Evolutionary conservation across 1,140 invertebrate species (phyloP).

Genomic region (Pachyrhynchus sulphureomaculatus): DNA sequence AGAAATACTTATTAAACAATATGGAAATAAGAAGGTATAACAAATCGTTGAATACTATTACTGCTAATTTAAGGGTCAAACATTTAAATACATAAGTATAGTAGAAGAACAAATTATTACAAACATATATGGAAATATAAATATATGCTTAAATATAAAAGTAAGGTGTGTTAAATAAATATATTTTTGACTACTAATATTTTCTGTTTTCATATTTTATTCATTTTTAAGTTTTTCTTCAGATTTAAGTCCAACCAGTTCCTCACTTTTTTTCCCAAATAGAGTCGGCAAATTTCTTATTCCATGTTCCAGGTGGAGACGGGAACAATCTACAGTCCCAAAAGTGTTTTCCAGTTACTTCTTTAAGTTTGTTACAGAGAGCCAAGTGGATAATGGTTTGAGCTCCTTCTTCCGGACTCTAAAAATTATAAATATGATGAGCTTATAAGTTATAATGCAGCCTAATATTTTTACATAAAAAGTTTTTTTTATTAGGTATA

Average conservation of each 20-base stretch:
- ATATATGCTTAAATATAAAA: no score
- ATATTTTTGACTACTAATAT: no score
- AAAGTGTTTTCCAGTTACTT: constrained; percentile 66
- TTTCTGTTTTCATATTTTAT: constrained; percentile 1
- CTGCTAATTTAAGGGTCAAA: no score
- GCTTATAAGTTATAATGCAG: not conserved
- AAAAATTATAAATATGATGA: constrained; percentile 41
- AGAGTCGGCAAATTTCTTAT: constrained; percentile 40
- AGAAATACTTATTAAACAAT: no score
- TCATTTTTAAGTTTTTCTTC: constrained; percentile 36
- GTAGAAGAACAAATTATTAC: no score
- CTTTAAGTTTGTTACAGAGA: constrained; percentile 59
- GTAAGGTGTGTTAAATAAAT: no score
- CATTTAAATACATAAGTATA: no score
- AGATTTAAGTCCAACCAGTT: constrained; percentile 35
- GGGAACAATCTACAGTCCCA: constrained; percentile 57
- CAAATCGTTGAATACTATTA: no score
- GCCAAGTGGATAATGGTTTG: constrained; percentile 66
- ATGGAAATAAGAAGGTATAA: no score
- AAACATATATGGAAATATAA: no score
- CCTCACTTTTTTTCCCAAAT: constrained; percentile 44
- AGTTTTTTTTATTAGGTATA: no score
- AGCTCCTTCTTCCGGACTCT: constrained; percentile 62
- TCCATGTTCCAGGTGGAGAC: constrained; percentile 39
- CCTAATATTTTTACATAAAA: no score